These are phyloP conservation scores for Saccostrea echinata DNA, from an alignment of 1,140 invertebrate genomes.

Conservation along the genomic window DNA sequence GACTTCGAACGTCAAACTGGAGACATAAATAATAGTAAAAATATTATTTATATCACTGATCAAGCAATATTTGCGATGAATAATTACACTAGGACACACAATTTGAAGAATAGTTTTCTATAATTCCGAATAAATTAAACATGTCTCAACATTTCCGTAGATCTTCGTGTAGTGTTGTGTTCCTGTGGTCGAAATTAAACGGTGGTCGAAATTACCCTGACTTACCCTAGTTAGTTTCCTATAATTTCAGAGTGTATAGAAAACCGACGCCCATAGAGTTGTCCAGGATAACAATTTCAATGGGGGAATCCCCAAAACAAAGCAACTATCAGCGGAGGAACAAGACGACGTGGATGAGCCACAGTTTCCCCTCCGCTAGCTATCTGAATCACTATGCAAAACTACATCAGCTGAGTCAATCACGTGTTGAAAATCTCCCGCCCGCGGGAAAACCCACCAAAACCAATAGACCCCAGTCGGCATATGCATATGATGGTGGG, in stretches of 20 bases:
- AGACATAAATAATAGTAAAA: too few species aligned
- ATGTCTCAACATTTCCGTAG: too few species aligned
- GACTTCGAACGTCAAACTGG: too few species aligned
- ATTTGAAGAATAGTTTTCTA: too few species aligned
- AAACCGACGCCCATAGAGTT: constrained; percentile 44
- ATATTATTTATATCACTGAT: too few species aligned
- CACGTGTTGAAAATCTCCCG: constrained; percentile 53
- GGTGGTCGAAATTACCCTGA: too few species aligned
- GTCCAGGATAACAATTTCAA: constrained; percentile 45
- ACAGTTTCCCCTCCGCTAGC: constrained; percentile 60
- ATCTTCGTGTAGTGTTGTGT: too few species aligned
- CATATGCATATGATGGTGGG: constrained; percentile 63
- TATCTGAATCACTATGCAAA: constrained; percentile 41
- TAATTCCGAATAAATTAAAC: too few species aligned
- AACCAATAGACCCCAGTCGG: constrained; percentile 50
- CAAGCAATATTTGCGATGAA: too few species aligned
- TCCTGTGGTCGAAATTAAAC: too few species aligned
- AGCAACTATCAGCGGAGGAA: constrained; percentile 51
- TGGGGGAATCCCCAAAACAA: constrained; percentile 39
- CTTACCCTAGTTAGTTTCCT: neutral
- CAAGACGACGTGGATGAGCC: constrained; percentile 60
- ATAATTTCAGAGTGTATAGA: constrained; percentile 12
- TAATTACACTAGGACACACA: too few species aligned
- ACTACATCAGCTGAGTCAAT: neutral
- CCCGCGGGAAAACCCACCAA: constrained; percentile 58